Evolutionary conservation across 2,888 invertebrate species (phyloP).

Genomic region (Hydrotaea diabolus): DNA sequence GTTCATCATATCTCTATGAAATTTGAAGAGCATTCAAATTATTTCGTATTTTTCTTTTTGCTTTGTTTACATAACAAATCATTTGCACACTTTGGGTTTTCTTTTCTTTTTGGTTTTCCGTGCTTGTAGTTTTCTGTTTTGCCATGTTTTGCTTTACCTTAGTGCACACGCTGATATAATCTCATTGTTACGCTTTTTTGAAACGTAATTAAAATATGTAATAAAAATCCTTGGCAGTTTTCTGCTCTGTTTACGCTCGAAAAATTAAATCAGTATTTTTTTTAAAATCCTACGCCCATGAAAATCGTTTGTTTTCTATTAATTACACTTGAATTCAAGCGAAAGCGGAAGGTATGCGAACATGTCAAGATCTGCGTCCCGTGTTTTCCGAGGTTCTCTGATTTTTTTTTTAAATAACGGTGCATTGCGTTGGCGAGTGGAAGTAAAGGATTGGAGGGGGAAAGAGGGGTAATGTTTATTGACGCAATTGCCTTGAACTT

Average conservation of each 20-base stretch:
- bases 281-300: too few relatives aligned
- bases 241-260: background rate
- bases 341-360: too few relatives aligned
- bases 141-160: conserved; percentile 4
- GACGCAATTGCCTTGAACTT: too few relatives aligned
- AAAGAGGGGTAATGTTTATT: too few relatives aligned
- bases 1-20: background rate
- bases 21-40: conserved; percentile 1
- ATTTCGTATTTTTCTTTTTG: background rate
- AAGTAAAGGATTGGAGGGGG: too few relatives aligned
- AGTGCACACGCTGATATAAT: conserved; percentile 1
- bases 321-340: too few relatives aligned
- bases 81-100: conserved; percentile 13
- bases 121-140: conserved; percentile 6
- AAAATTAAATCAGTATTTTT: background rate
- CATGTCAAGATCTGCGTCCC: too few relatives aligned
- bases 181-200: conserved; percentile 23
- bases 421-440: too few relatives aligned
- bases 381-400: too few relatives aligned
- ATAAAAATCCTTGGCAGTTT: conserved; percentile 25
- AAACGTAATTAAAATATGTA: conserved; percentile 28
- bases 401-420: too few relatives aligned
- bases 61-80: conserved; percentile 19
- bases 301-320: too few relatives aligned
- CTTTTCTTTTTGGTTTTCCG: background rate